Evolutionary conservation across 2,797 vertebrate species (phyloP).

Genomic region (Sebastiscus tertius): DNA sequence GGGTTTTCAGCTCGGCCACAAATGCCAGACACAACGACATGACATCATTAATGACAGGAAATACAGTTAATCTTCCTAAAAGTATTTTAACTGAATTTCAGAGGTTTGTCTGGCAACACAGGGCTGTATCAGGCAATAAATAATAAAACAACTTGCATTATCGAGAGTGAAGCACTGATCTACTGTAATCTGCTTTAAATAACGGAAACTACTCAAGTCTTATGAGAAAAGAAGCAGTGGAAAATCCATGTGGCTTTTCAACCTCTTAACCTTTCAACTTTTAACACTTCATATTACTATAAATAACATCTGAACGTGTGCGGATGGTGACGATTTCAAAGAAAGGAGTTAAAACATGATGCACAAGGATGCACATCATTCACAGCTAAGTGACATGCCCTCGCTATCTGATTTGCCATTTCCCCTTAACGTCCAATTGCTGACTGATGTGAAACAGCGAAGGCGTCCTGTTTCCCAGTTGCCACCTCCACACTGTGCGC

Average conservation of each 20-base stretch:
- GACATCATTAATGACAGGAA: background rate
- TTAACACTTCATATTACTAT: background rate
- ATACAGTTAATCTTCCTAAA: background rate
- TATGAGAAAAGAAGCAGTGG: background rate
- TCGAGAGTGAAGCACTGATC: background rate
- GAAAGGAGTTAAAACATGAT: background rate
- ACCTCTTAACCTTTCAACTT: background rate
- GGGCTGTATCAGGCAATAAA: background rate
- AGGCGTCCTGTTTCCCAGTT: conserved; percentile 37
- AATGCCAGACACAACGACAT: background rate
- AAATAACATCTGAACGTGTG: background rate
- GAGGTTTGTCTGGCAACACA: background rate
- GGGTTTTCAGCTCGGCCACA: conserved; percentile 7
- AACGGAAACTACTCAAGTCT: background rate
- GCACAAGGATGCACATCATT: background rate
- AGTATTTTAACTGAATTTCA: background rate
- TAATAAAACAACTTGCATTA: background rate
- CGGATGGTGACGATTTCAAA: background rate
- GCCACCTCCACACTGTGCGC: conserved; percentile 32
- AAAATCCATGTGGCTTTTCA: background rate
- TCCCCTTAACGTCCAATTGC: conserved; percentile 33
- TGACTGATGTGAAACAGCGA: conserved; percentile 36
- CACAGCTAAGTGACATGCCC: background rate
- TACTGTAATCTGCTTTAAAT: background rate
- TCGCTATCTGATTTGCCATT: conserved; percentile 68